phyloP scores from a whole-genome alignment of 2,113 vertebrate species.

The Anseranas semipalmata region DNA sequence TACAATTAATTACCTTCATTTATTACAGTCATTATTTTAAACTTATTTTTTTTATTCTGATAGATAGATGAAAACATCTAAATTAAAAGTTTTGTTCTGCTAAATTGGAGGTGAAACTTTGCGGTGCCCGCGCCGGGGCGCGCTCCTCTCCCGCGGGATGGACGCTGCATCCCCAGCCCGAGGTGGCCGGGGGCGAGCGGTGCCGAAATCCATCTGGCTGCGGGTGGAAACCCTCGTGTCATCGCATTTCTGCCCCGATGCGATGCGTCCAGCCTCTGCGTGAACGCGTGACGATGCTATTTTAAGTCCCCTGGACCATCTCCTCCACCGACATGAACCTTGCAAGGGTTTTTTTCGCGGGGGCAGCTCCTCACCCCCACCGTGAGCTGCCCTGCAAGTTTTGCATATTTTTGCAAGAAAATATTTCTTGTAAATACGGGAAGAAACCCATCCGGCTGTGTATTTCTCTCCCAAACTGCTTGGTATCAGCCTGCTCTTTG shows the following conservation, averaged over 20 bases:
- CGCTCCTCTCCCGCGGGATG: neutral
- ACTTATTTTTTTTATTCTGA: conserved; percentile 78
- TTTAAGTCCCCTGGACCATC: neutral
- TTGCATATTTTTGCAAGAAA: neutral
- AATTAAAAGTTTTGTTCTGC: conserved; percentile 84
- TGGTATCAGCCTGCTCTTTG: neutral
- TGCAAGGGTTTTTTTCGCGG: neutral
- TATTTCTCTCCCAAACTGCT: neutral
- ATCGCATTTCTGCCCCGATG: neutral
- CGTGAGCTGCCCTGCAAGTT: rapidly evolving
- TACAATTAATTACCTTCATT: conserved; percentile 90
- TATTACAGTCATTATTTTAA: conserved; percentile 89
- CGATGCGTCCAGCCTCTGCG: neutral
- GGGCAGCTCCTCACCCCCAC: neutral
- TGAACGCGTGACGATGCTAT: neutral
- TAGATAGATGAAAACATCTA: conserved; percentile 83
- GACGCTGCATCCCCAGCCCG: neutral
- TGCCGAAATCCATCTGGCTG: neutral
- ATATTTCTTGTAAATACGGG: neutral
- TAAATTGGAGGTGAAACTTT: conserved; percentile 78
- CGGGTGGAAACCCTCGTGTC: neutral
- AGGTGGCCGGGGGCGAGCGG: neutral
- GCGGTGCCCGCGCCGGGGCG: neutral
- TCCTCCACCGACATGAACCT: neutral
- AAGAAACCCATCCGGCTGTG: neutral